Evolutionary conservation across 2,888 invertebrate genomes (phyloP), one percentile per base, ranked within the genome.

Genomic region (Amblyjoppa proteus): DNA sequence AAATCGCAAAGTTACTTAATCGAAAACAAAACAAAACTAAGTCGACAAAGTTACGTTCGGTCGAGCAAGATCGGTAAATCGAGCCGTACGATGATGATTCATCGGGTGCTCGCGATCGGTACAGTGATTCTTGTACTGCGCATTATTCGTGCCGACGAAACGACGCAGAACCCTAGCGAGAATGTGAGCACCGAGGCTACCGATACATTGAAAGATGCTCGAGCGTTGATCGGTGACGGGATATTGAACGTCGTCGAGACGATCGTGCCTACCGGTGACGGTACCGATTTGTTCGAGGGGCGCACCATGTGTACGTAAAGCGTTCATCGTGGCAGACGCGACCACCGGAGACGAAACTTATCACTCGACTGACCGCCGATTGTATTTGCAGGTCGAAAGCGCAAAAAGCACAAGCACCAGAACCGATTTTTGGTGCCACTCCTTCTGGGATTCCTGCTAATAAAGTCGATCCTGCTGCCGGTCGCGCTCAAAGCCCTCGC

Each of bases 401-500:
- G 92, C 79, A 93, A 93, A 68, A 92, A 92, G 82, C 94, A 93
- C 78, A 93, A 93, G 69, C 95, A 95, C 90, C 92, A 95, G 4
- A 95, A 95, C 87, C 96, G 96, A 89, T 95, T 95, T 87, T 92
- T 97, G 79, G 92, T 96, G 87, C 96, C 97, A 0, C 74, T 97
- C 85, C 92, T 97, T 25, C 89, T 97, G 28, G 97, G 96, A 0
- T 94, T 96, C 34, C 90, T 97, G 25, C 94, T 96, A 73, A 96
- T 96, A 0, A 97, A 97, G 91, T 95, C 96, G 51, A 93, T 97
- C 1, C 89, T 97, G 9, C 93, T 97, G 70, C 97, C 97, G 0
- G 93, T 97, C 51, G 95, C 96, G 0, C 92, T 97, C 76, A 97
- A 97, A 90, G 95, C 96, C 1, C 93, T 97, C 85, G 96, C 97